Evolutionary conservation across 2,113 vertebrate genomes (phyloP).

Genomic region (Zosterops pallidus): DNA sequence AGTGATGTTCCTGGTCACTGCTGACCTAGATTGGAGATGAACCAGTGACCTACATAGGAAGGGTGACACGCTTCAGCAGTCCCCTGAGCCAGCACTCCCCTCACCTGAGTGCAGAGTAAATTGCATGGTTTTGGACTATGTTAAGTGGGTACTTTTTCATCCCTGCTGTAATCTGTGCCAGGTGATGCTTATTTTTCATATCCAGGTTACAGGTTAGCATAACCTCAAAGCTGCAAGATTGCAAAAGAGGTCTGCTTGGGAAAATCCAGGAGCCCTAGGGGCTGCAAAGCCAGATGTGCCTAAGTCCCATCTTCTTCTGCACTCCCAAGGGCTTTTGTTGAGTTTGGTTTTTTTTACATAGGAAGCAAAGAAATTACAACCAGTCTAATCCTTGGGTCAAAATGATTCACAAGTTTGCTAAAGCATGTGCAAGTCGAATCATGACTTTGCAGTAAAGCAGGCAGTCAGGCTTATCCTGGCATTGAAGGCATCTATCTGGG

Average conservation of each 20-base stretch:
- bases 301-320: background rate
- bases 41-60: conserved; percentile 34
- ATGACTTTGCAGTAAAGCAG: background rate
- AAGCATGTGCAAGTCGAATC: accelerated
- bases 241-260: background rate
- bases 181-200: background rate
- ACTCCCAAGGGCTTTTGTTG: background rate
- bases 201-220: background rate
- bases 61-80: conserved; percentile 8
- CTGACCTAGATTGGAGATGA: conserved; percentile 28
- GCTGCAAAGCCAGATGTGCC: background rate
- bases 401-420: background rate
- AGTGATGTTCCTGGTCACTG: background rate
- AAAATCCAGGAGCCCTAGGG: background rate
- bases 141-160: conserved; percentile 1
- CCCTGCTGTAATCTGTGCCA: background rate
- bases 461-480: background rate
- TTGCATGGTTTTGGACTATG: background rate
- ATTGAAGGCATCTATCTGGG: background rate
- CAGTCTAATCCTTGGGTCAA: background rate
- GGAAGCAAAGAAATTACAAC: background rate
- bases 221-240: background rate
- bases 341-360: background rate
- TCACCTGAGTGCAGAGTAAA: conserved; percentile 22
- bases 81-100: conserved; percentile 6